Evolutionary conservation across 2,888 invertebrate species (phyloP), one percentile per base, ranked within the genome.

Genomic region (Blera fallax): DNA sequence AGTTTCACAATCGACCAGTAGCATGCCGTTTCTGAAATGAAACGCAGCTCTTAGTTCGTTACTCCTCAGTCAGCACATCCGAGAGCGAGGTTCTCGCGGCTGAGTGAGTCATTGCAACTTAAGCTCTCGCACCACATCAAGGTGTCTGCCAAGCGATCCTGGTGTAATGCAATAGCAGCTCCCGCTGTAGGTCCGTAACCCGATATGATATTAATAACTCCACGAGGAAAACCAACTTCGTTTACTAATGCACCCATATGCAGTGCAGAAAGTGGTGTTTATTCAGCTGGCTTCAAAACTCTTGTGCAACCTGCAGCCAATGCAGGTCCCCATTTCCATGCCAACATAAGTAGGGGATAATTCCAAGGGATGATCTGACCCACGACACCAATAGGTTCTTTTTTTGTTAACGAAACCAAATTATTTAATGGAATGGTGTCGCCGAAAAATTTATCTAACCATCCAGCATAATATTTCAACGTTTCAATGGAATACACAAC

Each of bases 331-430:
- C 94, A 94, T 92, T 98, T 97, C 97, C 97, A 98, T 8, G 95
- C 93, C 88, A 95, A 92, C 97, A 98, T 97, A 87, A 96, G 90
- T 16, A 95, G 90, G 0, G 96, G 96, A 90, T 96, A 96, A 91
- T 96, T 96, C 96, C 96, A 97, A 16, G 96, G 96, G 64, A 96
- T 96, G 78, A 96, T 96, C 90, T 96, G 95, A 0, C 95, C 96
- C 81, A 96, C 96, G 4, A 96, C 95, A 11, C 96, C 96, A 34
- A 96, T 93, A 0, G 96, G 96, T 89, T 96, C 96, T 88, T 95
- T 94, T 37, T 94, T 93, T 0, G 95, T 96, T 92, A 95, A 93
- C 1, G 95, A 92, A 87, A 96, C 93, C 80, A 93, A 93, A 4
- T 95, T 95, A 94, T 95, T 95, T 74, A 95, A 93, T 11, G 97